These are phyloP conservation scores for Maconellicoccus hirsutus DNA, from an alignment of 1,140 invertebrate species.

Conservation along the genomic window DNA sequence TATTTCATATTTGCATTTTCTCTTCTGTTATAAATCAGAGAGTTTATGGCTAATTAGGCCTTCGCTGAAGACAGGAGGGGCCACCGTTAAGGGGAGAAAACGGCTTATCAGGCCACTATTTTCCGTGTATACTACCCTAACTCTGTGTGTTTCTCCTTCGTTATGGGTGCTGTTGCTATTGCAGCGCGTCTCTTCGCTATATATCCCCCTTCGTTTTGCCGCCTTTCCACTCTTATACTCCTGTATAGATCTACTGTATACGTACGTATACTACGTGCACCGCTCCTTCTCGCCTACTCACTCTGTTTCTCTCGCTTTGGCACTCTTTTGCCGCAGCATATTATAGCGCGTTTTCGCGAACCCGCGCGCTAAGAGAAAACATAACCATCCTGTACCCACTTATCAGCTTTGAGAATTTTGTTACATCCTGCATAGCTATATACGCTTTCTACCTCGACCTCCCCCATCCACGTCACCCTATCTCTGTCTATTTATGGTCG, in stretches of 20 bases:
- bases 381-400: slow-evolving; percentile 21
- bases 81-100: slow-evolving; percentile 21
- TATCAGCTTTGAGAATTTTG: slow-evolving; percentile 21
- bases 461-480: background rate
- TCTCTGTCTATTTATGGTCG: background rate
- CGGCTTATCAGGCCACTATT: slow-evolving; percentile 22
- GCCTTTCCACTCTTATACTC: no score
- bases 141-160: slow-evolving; percentile 14
- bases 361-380: slow-evolving; percentile 17
- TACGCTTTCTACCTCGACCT: no score
- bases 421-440: slow-evolving; percentile 11
- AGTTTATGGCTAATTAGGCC: slow-evolving; percentile 57
- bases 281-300: no score
- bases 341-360: background rate
- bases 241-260: no score
- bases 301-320: no score
- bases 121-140: slow-evolving; percentile 17
- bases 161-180: slow-evolving; percentile 20
- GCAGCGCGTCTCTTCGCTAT: background rate
- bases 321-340: background rate
- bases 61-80: slow-evolving; percentile 30
- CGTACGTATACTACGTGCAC: background rate
- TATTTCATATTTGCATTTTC: slow-evolving; percentile 63
- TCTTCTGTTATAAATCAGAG: slow-evolving; percentile 48
- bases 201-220: no score